Evolutionary conservation across 2,113 vertebrate species (phyloP), one percentile per base, ranked within the genome.

Genomic region (Himantopus leucocephalus): DNA sequence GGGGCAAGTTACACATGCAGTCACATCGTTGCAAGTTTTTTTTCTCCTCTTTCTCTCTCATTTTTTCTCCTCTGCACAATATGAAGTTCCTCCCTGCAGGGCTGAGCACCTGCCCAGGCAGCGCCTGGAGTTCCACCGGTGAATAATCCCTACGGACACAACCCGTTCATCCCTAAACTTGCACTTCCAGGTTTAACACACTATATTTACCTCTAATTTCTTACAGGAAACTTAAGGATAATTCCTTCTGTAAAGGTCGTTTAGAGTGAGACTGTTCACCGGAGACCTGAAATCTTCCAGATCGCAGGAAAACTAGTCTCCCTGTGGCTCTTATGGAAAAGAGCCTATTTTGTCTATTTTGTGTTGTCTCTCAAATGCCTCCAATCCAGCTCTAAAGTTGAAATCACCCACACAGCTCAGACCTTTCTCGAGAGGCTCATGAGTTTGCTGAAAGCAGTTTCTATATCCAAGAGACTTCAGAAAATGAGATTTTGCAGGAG

Each of bases 121-220:
- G 45, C 3, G 13, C 52, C 30, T 1, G 1, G 5, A 27, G 39
- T 4, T 37, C 20, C 45, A 34, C 10, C 4, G 8, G 19, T 19
- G 23, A 83, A 26, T 13, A 10, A 47, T 4, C 26, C 26, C 75
- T 2, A 9, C 2, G 7, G 21, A 30, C 45, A 74, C 50, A 35
- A 26, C 14, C 58, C 16, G n/a, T 8, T 55, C 30, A 19, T 12
- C 56, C 26, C 18, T 52, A 8, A 73, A 2, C 48, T 18, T 41
- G 13, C 56, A 39, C 19, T 73, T 56, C n/a, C 21, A 67, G 48
- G 12, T 58, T 35, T 29, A 47, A 50, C 17, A 68, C 3, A 14
- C 16, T 23, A 1, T 27, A 70, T n/a, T 70, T 47, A 59, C 35
- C 55, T 64, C 13, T 37, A 2, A 19, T 37, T 55, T 83, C 64